These are phyloP conservation scores for Trinectes maculatus DNA, from an alignment of 2,113 vertebrate species.

Conservation along the genomic window DNA sequence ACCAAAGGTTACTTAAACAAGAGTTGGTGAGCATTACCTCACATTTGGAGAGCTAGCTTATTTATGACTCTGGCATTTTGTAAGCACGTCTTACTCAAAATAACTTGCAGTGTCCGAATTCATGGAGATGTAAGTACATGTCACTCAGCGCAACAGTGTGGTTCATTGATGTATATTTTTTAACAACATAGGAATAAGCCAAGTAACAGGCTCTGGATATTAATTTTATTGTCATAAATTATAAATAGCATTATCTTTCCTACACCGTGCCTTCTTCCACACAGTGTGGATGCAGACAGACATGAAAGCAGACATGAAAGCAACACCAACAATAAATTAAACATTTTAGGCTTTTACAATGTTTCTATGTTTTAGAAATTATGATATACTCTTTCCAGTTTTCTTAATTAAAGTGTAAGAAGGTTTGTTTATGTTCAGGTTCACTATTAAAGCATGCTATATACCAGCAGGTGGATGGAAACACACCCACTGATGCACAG, in stretches of 20 bases:
- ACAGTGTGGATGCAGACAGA: too few species aligned
- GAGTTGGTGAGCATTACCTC: neutral
- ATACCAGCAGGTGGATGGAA: neutral
- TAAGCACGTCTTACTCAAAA: neutral
- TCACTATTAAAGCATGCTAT: too few species aligned
- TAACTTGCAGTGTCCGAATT: neutral
- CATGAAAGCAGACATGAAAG: too few species aligned
- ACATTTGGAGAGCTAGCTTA: slow-evolving; percentile 7
- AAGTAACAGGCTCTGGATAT: neutral
- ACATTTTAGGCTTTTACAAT: too few species aligned
- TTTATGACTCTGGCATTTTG: slow-evolving; percentile 4
- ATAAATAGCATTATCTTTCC: too few species aligned
- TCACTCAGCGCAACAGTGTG: neutral
- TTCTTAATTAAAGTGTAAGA: too few species aligned
- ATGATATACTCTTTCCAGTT: too few species aligned
- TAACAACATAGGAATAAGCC: neutral
- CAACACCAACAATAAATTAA: too few species aligned
- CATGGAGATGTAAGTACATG: neutral
- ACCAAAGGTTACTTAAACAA: neutral
- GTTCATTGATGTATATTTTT: neutral
- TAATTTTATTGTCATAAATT: too few species aligned
- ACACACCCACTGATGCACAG: neutral
- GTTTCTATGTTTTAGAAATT: too few species aligned
- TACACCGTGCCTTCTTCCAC: too few species aligned
- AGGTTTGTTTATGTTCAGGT: too few species aligned